phyloP scores from a whole-genome alignment of 1,140 invertebrate species.

The Scaptomyza hsui region DNA sequence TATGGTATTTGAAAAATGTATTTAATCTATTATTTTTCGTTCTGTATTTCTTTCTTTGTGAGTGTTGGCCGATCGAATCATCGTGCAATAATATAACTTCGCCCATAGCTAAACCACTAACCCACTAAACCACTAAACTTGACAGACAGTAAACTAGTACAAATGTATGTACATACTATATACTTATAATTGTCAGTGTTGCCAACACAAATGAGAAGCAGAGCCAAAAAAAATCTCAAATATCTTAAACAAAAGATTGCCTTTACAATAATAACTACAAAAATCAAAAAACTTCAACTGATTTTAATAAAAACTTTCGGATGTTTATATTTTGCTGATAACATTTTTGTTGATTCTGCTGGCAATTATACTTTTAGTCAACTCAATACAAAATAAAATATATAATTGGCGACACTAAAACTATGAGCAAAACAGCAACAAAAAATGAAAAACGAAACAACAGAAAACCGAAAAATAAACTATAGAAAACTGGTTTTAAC shows the following conservation, averaged over 20 bases:
- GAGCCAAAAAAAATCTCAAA: constrained; percentile 1
- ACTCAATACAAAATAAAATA: constrained; percentile 8
- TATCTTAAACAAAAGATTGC: constrained; percentile 40
- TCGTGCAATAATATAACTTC: constrained; percentile 4
- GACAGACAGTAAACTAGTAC: constrained; percentile 32
- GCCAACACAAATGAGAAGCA: constrained; percentile 20
- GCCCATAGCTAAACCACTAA: constrained; percentile 12
- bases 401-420: constrained; percentile 33
- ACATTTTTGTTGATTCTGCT: constrained; percentile 28
- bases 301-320: constrained; percentile 32
- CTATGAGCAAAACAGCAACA: constrained; percentile 9
- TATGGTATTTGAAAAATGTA: not conserved
- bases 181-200: constrained; percentile 43
- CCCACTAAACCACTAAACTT: constrained; percentile 9
- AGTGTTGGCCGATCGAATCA: constrained; percentile 16
- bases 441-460: not conserved
- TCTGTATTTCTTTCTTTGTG: constrained; percentile 5
- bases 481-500: constrained; percentile 41
- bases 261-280: constrained; percentile 31
- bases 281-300: constrained; percentile 31
- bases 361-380: constrained; percentile 19
- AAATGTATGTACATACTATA: constrained; percentile 46
- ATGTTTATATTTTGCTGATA: constrained; percentile 28
- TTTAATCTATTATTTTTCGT: constrained; percentile 2
- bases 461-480: constrained; percentile 3